Percentiles rank a stretch among this genome's conserved stretches.
phyloP scores from a whole-genome alignment of 2,888 invertebrate genomes.

The Rhyacophila evoluta region DNA sequence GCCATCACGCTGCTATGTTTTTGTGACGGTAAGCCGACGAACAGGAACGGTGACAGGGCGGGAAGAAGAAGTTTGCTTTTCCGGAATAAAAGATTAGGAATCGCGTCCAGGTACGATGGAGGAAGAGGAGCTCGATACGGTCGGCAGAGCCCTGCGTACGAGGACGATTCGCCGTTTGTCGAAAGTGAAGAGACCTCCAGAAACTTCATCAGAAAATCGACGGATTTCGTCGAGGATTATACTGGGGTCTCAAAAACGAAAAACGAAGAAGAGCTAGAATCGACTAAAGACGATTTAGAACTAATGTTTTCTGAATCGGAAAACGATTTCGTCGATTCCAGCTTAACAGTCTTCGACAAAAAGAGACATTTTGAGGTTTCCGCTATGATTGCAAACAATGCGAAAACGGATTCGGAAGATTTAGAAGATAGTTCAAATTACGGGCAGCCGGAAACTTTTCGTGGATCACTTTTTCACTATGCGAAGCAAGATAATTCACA shows the following conservation, averaged over 20 bases:
- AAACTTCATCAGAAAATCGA: neutral
- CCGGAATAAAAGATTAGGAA: neutral
- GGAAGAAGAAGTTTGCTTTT: slow-evolving; percentile 23
- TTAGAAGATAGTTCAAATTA: slow-evolving; percentile 3
- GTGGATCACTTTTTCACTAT: neutral
- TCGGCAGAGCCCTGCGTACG: neutral
- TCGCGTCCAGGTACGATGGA: neutral
- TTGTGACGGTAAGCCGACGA: neutral
- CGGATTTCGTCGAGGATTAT: neutral
- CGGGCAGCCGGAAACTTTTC: neutral
- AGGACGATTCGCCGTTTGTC: neutral
- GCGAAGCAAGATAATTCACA: neutral
- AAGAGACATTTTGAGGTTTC: slow-evolving; percentile 49
- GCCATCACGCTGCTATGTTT: neutral
- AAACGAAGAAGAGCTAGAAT: slow-evolving; percentile 7
- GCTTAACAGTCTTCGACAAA: slow-evolving; percentile 43
- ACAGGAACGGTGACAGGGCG: slow-evolving; percentile 18
- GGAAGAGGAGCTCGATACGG: slow-evolving; percentile 5
- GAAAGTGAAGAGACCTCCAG: slow-evolving; percentile 11
- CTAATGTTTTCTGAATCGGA: slow-evolving; percentile 33
- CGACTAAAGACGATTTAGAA: neutral
- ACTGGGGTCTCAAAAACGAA: neutral
- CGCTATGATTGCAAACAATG: slow-evolving; percentile 31
- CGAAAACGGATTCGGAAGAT: slow-evolving; percentile 37
- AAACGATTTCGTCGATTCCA: slow-evolving; percentile 35